These are phyloP conservation scores for Danio rerio DNA, from an alignment of 2,113 vertebrate species.

Conservation along the genomic window GRCz12tu NC_133193.1:21366001-21366500, in stretches of 20 bases:
- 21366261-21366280: not conserved
- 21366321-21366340: constrained; percentile 92
- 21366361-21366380: constrained; percentile 86
- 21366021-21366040: not conserved
- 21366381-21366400: constrained; percentile 84
- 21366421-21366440: constrained; percentile 77
- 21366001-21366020: not conserved
- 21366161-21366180: constrained; percentile 73
- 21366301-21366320: constrained; percentile 79
- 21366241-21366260: too few relatives aligned
- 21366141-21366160: constrained; percentile 77
- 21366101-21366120: constrained; percentile 80
- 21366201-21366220: constrained; percentile 73
- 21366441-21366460: not conserved
- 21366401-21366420: constrained; percentile 81
- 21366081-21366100: constrained; percentile 65
- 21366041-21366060: constrained; percentile 40
- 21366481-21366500: constrained; percentile 45
- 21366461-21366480: not conserved
- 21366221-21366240: not conserved
- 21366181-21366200: constrained; percentile 81
- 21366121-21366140: constrained; percentile 80
- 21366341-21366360: constrained; percentile 90
- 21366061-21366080: constrained; percentile 13
- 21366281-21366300: constrained; percentile 49